phyloP scores from a whole-genome alignment of 2,888 invertebrate species.

The Eudemis profundana region DNA sequence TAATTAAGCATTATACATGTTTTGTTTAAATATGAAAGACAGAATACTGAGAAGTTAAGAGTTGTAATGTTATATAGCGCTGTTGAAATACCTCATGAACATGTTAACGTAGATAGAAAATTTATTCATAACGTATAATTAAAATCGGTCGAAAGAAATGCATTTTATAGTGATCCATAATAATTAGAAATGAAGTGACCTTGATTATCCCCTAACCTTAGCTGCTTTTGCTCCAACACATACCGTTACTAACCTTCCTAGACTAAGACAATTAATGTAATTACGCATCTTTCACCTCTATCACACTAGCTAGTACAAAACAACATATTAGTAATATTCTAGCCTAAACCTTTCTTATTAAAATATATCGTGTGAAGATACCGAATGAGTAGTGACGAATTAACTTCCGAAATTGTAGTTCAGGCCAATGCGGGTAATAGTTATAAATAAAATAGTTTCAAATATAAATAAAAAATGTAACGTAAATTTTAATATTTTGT shows the following conservation, averaged over 20 bases:
- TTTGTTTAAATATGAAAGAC: slow-evolving; percentile 62
- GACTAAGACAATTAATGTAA: slow-evolving; percentile 48
- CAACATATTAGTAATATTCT: slow-evolving; percentile 40
- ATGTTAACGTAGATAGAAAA: slow-evolving; percentile 66
- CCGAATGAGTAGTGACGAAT: slow-evolving; percentile 31
- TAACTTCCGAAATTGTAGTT: slow-evolving; percentile 35
- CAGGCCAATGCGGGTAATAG: slow-evolving; percentile 43
- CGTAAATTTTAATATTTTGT: slow-evolving; percentile 44
- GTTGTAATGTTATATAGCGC: slow-evolving; percentile 68
- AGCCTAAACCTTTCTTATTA: slow-evolving; percentile 40
- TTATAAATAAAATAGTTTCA: slow-evolving; percentile 47
- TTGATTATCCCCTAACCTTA: slow-evolving; percentile 80
- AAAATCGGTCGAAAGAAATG: slow-evolving; percentile 64
- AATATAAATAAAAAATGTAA: slow-evolving; percentile 46
- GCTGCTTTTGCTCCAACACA: slow-evolving; percentile 77
- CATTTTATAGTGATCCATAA: slow-evolving; percentile 75
- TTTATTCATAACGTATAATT: slow-evolving; percentile 57
- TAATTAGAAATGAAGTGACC: slow-evolving; percentile 83
- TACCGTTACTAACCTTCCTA: slow-evolving; percentile 62
- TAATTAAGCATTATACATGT: slow-evolving; percentile 67
- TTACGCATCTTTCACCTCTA: slow-evolving; percentile 41
- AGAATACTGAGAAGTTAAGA: slow-evolving; percentile 57
- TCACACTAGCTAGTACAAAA: slow-evolving; percentile 45
- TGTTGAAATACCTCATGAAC: slow-evolving; percentile 73
- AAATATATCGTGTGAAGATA: slow-evolving; percentile 30